phyloP scores from a whole-genome alignment of 2,888 invertebrate genomes.

The Drosophila setosimentum region DNA sequence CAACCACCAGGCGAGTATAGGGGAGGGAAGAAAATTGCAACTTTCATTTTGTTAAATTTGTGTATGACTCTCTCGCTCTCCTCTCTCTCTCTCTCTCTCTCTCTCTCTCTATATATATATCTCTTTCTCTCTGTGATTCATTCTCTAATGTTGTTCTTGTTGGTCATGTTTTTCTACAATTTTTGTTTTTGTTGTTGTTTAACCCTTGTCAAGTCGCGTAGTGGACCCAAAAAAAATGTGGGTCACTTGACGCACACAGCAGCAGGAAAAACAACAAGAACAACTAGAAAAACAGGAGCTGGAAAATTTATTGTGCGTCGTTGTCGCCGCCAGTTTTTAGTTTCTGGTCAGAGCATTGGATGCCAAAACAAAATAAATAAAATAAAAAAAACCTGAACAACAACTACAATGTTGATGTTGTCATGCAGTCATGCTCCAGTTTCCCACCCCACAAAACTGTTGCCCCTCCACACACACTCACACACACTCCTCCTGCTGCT shows the following conservation, averaged over 20 bases:
- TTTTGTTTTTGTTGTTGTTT: slow-evolving; percentile 67
- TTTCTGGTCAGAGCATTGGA: slow-evolving; percentile 56
- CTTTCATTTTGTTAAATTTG: slow-evolving; percentile 56
- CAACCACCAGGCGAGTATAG: not conserved
- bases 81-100: not conserved
- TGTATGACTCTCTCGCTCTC: slow-evolving; percentile 13
- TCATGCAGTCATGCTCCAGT: slow-evolving; percentile 73
- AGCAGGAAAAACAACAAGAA: slow-evolving; percentile 29
- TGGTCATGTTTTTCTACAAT: slow-evolving; percentile 48
- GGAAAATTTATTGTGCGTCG: slow-evolving; percentile 69
- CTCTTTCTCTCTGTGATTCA: not conserved
- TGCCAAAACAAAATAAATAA: slow-evolving; percentile 43
- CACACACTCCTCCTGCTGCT: not conserved
- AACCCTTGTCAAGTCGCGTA: slow-evolving; percentile 76
- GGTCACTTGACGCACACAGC: slow-evolving; percentile 72
- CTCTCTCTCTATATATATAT: not conserved
- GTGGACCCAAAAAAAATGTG: slow-evolving; percentile 61
- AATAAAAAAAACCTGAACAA: slow-evolving; percentile 3
- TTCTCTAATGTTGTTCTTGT: slow-evolving; percentile 48
- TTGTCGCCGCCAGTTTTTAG: slow-evolving; percentile 67
- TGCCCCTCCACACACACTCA: not conserved
- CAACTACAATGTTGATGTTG: slow-evolving; percentile 60
- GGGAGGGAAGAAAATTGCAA: slow-evolving; percentile 28
- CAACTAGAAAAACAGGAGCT: slow-evolving; percentile 41
- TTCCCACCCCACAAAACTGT: slow-evolving; percentile 25